Percentiles rank a stretch among this genome's conserved stretches.
phyloP scores from a whole-genome alignment of 2,797 vertebrate genomes.

The Mormyrus hasselquistii region DNA sequence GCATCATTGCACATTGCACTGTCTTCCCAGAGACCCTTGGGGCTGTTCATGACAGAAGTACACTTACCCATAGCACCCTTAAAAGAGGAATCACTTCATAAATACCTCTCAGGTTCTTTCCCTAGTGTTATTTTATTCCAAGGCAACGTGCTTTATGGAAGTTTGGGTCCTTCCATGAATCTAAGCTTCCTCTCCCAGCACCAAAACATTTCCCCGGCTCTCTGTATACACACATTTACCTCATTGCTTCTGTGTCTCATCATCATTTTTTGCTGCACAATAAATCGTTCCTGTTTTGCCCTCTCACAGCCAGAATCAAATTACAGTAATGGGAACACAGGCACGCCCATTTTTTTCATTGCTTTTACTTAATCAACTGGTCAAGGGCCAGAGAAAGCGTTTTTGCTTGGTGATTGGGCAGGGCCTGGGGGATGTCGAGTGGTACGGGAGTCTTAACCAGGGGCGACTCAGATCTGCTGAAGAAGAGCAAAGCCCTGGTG shows the following conservation, averaged over 20 bases:
- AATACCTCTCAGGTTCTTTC: neutral
- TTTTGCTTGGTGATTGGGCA: neutral
- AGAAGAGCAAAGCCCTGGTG: neutral
- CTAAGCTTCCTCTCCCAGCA: neutral
- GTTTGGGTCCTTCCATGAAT: neutral
- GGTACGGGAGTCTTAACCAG: neutral
- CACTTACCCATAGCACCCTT: neutral
- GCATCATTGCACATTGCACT: neutral
- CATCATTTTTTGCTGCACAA: neutral
- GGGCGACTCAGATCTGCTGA: neutral
- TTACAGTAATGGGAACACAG: neutral
- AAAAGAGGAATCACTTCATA: neutral
- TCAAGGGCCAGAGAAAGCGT: neutral
- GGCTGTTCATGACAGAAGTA: neutral
- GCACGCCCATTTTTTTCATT: neutral
- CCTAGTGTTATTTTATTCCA: neutral
- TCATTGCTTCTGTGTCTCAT: neutral
- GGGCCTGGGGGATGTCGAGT: neutral
- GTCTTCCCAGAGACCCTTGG: neutral
- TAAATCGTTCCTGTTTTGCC: neutral
- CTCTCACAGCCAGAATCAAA: neutral
- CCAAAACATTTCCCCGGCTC: neutral
- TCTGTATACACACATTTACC: neutral
- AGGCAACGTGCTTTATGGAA: neutral
- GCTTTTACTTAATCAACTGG: neutral